Percentiles rank a stretch among this genome's conserved stretches.
These are phyloP conservation scores for Anolis apletophallus DNA, from an alignment of 2,797 vertebrate genomes.

Conservation along the genomic window DNA sequence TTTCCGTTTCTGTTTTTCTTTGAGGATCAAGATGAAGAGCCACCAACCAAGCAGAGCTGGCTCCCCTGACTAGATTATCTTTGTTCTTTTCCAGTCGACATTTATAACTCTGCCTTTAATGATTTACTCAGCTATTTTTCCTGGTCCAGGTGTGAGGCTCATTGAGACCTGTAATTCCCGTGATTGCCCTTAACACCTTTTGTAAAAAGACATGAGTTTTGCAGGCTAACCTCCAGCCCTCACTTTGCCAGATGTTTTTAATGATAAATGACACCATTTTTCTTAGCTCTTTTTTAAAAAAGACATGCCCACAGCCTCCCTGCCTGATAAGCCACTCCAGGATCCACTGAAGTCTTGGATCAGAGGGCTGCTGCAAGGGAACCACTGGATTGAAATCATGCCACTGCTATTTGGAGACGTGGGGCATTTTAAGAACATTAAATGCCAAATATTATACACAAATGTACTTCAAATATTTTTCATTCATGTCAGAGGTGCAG, in stretches of 20 bases:
- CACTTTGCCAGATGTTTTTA: conserved; percentile 65
- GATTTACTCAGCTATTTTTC: conserved; percentile 75
- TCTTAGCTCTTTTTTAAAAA: conserved; percentile 52
- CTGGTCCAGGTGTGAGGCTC: conserved; percentile 75
- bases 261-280: conserved; percentile 72
- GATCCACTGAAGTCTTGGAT: background rate
- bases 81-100: conserved; percentile 49
- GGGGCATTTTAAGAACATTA: background rate
- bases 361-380: background rate
- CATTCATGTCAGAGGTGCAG: no score
- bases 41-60: conserved; percentile 65
- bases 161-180: conserved; percentile 76
- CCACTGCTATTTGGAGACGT: background rate
- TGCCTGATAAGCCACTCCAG: background rate
- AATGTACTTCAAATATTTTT: no score
- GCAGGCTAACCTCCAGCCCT: conserved; percentile 69
- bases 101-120: conserved; percentile 77
- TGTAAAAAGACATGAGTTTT: conserved; percentile 64
- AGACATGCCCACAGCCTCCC: background rate
- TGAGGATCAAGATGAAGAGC: conserved; percentile 23
- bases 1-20: background rate
- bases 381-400: background rate
- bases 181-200: conserved; percentile 78
- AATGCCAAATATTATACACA: background rate
- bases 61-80: conserved; percentile 67